Base-by-base conservation (phyloP, 2,113 vertebrate genomes). In the Cercocebus atys region DNA sequence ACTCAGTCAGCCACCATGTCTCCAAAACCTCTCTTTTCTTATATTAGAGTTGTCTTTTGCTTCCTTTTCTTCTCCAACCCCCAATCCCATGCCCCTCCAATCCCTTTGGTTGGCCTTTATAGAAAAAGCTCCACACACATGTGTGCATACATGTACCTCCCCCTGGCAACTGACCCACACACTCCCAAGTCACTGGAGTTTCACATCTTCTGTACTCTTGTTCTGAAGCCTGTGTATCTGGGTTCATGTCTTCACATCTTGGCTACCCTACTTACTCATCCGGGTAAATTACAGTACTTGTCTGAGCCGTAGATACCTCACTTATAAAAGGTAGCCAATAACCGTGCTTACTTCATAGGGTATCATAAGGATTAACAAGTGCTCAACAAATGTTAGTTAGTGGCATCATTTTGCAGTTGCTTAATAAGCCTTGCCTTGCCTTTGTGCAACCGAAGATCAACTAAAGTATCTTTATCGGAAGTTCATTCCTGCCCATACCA, bases 371-470 rank as follows among this genome's bases (percentile, higher is more conserved):
- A 81, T n/a, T 76, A n/a, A 75, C 66, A 82, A n/a, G 23, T 82
- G 27, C 40, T 90, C 40, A 52, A 38, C 47, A 50, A 86, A 50
- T 40, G 30, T 82, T 94, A 50, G 43, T 47, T 75, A n/a, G 6
- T 81, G 86, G 9, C n/a, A 5, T 68, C 64, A 86, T 52, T 90
- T 73, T 75, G 32, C 30, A 78, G 35, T 81, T 76, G 59, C 14
- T 73, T 59, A 84, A 32, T 64, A 30, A 40, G 7, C 12, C n/a
- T 50, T 86, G 20, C 40, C 32, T 45, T 88, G 52, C 43, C 61
- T 93, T 84, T 97, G 30, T 47, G 17, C 8, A 88, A 68, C 14
- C 18, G 35, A 90, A 95, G 85, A 55, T 47, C 38, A 85, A 9
- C 4, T 45, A 20, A 84, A 79, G 22, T 83, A 22, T 32, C 40